Evolutionary conservation across 2,797 vertebrate species (phyloP), one percentile per base, ranked within the genome.

Genomic region (Danio choprae): DNA sequence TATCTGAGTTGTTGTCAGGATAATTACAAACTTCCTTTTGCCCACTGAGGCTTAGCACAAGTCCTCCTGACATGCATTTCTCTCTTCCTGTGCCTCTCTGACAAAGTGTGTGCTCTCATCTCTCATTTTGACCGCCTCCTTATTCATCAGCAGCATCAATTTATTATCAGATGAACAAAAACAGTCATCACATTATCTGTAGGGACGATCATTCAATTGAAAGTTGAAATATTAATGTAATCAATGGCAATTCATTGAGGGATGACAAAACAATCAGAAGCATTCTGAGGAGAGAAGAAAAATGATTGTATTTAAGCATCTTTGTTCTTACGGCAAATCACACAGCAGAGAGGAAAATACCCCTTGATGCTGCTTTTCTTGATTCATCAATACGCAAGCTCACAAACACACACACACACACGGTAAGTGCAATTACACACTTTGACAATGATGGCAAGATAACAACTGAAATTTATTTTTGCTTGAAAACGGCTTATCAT

Each of bases 11-110:
- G 74, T 55, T 53, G 74, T 74, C 78, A 65, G 44, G 74, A 85
- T 81, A 85, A 85, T 85, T 81, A 71, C 74, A 70, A 72, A 85
- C 78, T 78, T 77, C 51, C 58, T 58, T 77, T 77, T 59, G 64
- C 36, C 50, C 36, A 77, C 60, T 68, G 67, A 80, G 36, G 46
- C 73, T 69, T 68, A 65, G 41, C 81, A 55, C 58, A 78, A 60
- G 72, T 84, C 53, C 78, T 58, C 29, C 53, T 67, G 71, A 46
- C 13, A 8, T 72, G 36, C 40, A 40, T 80, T 65, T 69, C 55
- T 74, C 56, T 70, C 50, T 63, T 36, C 3, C 46, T 15, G 69
- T 65, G 67, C 59, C 62, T 74, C 50, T 65, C 1, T 41, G 72
- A 77, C 64, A 71, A 58, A 77, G 64, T 7, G 40, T 65, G 43